phyloP scores from a whole-genome alignment of 2,888 invertebrate genomes.

The Chirona hameri region DNA sequence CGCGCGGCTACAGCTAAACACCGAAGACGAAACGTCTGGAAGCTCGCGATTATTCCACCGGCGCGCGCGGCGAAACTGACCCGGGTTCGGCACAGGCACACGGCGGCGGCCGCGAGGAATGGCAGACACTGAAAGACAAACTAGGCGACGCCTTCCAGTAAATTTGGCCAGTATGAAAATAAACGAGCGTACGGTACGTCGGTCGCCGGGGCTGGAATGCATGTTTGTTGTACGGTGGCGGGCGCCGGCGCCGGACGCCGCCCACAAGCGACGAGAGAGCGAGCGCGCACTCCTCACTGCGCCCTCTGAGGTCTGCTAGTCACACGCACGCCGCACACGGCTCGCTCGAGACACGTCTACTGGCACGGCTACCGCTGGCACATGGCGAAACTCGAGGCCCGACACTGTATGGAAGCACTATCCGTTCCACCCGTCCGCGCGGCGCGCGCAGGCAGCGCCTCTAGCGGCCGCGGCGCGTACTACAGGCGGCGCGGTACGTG shows the following conservation, averaged over 20 bases:
- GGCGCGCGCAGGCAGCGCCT: not conserved
- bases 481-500: not conserved
- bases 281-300: not conserved
- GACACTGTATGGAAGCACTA: conserved; percentile 28
- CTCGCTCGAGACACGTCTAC: not conserved
- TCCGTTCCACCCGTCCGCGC: not conserved
- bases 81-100: not conserved
- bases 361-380: conserved; percentile 7
- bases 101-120: not conserved
- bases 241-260: not conserved
- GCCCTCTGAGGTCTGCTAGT: conserved; percentile 3
- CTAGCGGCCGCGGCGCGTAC: not conserved
- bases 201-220: not conserved
- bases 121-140: conserved; percentile 24
- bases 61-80: not conserved
- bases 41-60: conserved; percentile 1
- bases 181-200: not conserved
- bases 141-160: not conserved
- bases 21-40: conserved; percentile 22
- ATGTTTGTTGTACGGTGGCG: conserved; percentile 8
- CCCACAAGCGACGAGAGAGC: not conserved
- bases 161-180: conserved; percentile 27
- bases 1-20: not conserved
- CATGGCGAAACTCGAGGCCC: not conserved
- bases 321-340: not conserved